Conservation (phyloP, 2,797 vertebrate species). For the Hipposideros larvatus region DNA sequence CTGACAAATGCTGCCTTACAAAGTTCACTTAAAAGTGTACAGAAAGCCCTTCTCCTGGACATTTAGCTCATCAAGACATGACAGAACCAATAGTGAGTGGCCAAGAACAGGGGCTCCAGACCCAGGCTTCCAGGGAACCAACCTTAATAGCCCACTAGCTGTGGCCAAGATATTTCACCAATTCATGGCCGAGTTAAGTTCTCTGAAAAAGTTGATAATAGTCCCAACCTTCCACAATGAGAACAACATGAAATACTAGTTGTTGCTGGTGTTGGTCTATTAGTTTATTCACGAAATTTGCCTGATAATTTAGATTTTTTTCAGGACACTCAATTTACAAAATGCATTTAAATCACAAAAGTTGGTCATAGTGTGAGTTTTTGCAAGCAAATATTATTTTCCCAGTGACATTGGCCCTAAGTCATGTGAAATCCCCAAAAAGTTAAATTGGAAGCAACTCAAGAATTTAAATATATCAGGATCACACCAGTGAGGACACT, state of each 20-base stretch:
- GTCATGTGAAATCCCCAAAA: background rate
- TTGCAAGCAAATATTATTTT: conserved; percentile 29
- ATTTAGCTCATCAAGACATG: background rate
- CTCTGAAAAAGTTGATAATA: background rate
- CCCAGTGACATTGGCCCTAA: background rate
- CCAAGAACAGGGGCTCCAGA: background rate
- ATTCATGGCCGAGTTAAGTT: background rate
- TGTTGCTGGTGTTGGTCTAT: background rate
- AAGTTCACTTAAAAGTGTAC: background rate
- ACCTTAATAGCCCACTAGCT: background rate
- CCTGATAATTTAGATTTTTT: background rate
- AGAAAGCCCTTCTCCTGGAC: background rate
- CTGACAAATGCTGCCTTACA: background rate
- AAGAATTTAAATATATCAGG: background rate
- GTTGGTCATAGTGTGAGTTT: background rate
- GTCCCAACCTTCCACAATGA: background rate
- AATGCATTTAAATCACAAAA: background rate
- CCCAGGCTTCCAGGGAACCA: background rate
- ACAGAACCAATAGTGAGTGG: background rate
- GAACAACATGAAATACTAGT: background rate
- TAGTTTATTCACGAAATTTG: background rate
- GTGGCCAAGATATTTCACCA: background rate
- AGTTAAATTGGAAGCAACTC: background rate
- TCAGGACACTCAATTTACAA: background rate
- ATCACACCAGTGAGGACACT: background rate